A percentile compares a stretch with the other conserved stretches of the same genome.
Evolutionary conservation across 2,797 vertebrate species (phyloP).

Genomic region (Apogon talboti): DNA sequence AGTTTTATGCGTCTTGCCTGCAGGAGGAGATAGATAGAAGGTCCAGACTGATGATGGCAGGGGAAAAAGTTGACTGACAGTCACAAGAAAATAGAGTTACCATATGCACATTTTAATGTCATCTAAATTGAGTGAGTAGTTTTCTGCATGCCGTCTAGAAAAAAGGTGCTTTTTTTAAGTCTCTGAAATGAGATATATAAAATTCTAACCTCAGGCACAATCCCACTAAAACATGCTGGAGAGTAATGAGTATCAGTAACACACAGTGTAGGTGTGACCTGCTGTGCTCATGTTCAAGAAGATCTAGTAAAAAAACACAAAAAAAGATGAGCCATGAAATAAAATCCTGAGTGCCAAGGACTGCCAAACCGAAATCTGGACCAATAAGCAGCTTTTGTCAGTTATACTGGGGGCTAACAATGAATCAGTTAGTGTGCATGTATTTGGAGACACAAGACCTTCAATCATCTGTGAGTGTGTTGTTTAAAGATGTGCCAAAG

Average conservation of each 20-base stretch:
- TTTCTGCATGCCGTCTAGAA: slow-evolving; percentile 10
- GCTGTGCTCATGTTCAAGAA: not conserved
- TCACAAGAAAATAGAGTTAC: slow-evolving; percentile 18
- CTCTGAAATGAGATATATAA: slow-evolving; percentile 15
- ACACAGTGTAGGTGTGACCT: not conserved
- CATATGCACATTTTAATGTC: slow-evolving; percentile 23
- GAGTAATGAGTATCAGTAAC: too few species aligned
- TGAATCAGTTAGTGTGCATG: not conserved
- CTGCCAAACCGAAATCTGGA: too few species aligned
- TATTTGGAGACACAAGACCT: not conserved
- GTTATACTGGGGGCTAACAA: not conserved
- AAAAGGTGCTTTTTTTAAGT: slow-evolving; percentile 14
- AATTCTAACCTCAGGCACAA: not conserved
- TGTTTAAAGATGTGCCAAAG: not conserved
- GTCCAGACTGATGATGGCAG: slow-evolving; percentile 27
- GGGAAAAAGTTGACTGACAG: slow-evolving; percentile 17
- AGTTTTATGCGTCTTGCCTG: slow-evolving; percentile 50
- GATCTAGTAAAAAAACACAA: not conserved
- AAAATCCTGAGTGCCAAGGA: not conserved
- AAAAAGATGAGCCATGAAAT: not conserved
- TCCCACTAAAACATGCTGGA: slow-evolving; percentile 3
- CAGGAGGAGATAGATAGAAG: slow-evolving; percentile 41
- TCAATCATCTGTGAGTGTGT: not conserved
- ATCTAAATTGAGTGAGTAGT: slow-evolving; percentile 4
- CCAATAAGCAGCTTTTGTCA: not conserved